These are phyloP conservation scores for Cheilosia variabilis DNA, from an alignment of 2,888 invertebrate species.

Conservation along the genomic window DNA sequence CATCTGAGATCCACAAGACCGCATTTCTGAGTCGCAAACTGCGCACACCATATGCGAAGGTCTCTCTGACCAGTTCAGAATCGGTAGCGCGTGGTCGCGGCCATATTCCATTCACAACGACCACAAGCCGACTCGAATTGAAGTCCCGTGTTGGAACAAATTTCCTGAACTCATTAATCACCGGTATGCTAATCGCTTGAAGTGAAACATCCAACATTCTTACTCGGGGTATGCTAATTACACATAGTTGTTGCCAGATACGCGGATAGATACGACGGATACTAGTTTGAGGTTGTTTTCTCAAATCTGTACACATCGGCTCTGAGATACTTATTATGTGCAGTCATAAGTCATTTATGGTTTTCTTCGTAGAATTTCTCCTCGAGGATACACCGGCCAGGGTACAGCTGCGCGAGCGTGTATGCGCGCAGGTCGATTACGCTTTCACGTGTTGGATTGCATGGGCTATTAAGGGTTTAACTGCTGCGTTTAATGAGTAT, in stretches of 20 bases:
- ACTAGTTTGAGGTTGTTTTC: conserved; percentile 40
- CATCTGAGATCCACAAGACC: conserved; percentile 52
- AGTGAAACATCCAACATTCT: conserved; percentile 48
- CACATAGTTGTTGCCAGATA: conserved; percentile 60
- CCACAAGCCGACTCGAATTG: conserved; percentile 9
- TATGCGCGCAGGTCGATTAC: conserved; percentile 6
- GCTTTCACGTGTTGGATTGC: conserved; percentile 22
- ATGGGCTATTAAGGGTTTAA: neutral
- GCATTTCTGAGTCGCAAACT: conserved; percentile 50
- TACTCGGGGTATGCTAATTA: conserved; percentile 58
- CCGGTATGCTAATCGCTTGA: conserved; percentile 64
- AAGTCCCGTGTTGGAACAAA: conserved; percentile 47
- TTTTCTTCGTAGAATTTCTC: neutral
- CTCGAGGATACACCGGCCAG: neutral
- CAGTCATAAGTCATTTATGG: conserved; percentile 13
- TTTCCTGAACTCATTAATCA: conserved; percentile 70
- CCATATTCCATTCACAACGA: neutral
- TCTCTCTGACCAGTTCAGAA: neutral
- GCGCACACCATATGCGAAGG: conserved; percentile 32
- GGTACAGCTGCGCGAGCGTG: conserved; percentile 2
- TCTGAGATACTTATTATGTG: conserved; percentile 15
- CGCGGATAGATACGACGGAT: neutral
- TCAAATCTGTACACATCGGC: neutral
- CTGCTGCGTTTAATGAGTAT: neutral
- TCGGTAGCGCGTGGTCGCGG: neutral